Base-by-base conservation (phyloP, 2,888 invertebrate genomes). In the Acleris sparsana region DNA sequence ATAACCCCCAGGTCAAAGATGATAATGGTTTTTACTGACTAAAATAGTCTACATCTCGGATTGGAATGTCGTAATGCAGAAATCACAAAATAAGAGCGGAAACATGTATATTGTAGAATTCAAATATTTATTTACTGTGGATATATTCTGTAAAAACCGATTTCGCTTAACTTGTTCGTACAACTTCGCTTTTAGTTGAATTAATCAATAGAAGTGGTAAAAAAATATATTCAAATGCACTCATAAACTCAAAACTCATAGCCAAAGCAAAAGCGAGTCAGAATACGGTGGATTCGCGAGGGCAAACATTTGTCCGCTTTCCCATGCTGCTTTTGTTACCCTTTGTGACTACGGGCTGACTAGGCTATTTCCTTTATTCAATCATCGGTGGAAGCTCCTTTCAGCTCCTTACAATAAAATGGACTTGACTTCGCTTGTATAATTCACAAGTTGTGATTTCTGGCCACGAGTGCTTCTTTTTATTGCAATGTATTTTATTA, bases 281-380 rank as follows among this genome's bases (percentile, higher is more conserved):
- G 73, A 79, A 79, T 79, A 82, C 80, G 49, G 49, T 43, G 48
- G 60, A 55, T 60, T 51, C 60, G 73, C 74, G 72, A 73, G 72
- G 76, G 80, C 77, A 82, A 82, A 82, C 79, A 80, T 80, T 78
- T 75, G 78, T 71, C 70, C 64, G 59, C 55, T 66, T 73, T 73
- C 74, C 68, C 72, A 73, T 71, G 72, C 69, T 71, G 69, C 73
- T 69, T 74, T 74, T 75, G 74, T 73, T 71, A 70, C 63, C 60
- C 68, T 70, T 70, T 75, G 69, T 70, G 68, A 69, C 69, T 46
- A n/a, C 68, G 67, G 71, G 69, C 75, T 75, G 78, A 77, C 75
- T 73, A 71, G 71, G 76, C 79, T 69, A 72, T 80, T 76, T 75
- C 75, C 76, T 82, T 80, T 80, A 81, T 81, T 78, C 81, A 82